Evolutionary conservation across 2,888 invertebrate species (phyloP), one percentile per base, ranked within the genome.

Genomic region (Hirtodrosophila alboralis): DNA sequence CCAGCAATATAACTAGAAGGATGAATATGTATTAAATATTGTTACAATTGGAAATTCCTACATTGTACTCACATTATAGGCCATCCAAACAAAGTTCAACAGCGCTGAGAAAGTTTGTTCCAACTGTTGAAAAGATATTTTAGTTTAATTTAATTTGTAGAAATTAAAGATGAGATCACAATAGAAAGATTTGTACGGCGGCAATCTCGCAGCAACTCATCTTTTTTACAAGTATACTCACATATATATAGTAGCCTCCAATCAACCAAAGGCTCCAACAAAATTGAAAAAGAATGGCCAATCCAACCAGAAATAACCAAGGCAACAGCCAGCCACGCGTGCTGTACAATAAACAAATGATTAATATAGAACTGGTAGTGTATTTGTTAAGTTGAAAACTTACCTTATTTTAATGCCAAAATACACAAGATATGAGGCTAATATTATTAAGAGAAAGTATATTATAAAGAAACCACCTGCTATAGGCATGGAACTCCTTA

Each of bases 191-290:
- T 5, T 18, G 5, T n/a, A n/a, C n/a, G n/a, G n/a, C n/a, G n/a
- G n/a, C n/a, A n/a, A n/a, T n/a, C n/a, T n/a, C n/a, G n/a, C n/a
- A n/a, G n/a, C n/a, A n/a, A n/a, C 26, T 6, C 6, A 23, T 7
- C 2, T 23, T 23, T 14, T 6, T 9, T 0, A 21, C 14, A 12
- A 5, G 1, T 6, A 3, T 12, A 93, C 95, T 95, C 90, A 97
- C 96, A 91, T 97, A 97, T 85, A 97, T 97, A 84, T 97, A 97
- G 87, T 97, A 97, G 63, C 96, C 96, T 63, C 95, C 96, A 28
- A 97, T 91, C 1, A 97, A 92, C 96, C 97, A 97, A 21, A 97
- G 90, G 4, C 96, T 96, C 89, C 96, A 96, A 2, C 94, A 87
- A 4, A 96, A 90, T 89, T 96, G 96, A 88, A 96, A 96, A 0